phyloP scores from a whole-genome alignment of 1,140 invertebrate species.

The Liolophura sinensis region DNA sequence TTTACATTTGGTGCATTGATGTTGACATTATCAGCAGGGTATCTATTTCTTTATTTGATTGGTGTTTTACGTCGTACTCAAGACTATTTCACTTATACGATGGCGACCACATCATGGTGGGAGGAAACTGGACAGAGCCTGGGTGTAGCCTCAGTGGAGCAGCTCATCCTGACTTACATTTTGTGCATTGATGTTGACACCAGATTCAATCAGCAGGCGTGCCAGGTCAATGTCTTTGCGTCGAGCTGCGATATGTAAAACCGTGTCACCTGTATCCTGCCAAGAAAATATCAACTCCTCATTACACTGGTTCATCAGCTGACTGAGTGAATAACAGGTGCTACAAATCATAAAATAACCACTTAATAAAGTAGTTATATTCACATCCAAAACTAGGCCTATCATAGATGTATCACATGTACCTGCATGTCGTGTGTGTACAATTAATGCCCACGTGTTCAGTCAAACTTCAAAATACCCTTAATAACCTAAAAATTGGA shows the following conservation, averaged over 20 bases:
- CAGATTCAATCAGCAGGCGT: conserved; percentile 86
- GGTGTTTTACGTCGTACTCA: too few species aligned
- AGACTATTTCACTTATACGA: too few species aligned
- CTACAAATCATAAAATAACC: neutral
- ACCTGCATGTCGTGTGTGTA: too few species aligned
- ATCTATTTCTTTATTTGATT: too few species aligned
- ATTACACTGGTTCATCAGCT: neutral
- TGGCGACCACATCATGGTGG: too few species aligned
- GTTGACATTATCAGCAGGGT: neutral
- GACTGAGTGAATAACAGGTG: neutral
- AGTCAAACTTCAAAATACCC: too few species aligned
- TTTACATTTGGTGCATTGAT: too few species aligned
- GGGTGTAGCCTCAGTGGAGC: neutral
- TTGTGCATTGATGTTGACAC: conserved; percentile 85
- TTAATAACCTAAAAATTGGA: too few species aligned
- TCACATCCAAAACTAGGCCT: neutral
- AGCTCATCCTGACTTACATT: conserved; percentile 68
- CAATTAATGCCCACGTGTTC: too few species aligned
- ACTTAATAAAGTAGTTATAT: neutral
- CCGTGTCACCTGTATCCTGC: conserved; percentile 71
- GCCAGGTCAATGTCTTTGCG: conserved; percentile 90
- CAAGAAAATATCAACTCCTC: conserved; percentile 7
- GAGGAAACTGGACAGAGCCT: too few species aligned
- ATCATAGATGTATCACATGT: too few species aligned
- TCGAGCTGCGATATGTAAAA: conserved; percentile 87